Evolutionary conservation across 2,888 invertebrate species (phyloP).

Genomic region (Tuta absoluta): DNA sequence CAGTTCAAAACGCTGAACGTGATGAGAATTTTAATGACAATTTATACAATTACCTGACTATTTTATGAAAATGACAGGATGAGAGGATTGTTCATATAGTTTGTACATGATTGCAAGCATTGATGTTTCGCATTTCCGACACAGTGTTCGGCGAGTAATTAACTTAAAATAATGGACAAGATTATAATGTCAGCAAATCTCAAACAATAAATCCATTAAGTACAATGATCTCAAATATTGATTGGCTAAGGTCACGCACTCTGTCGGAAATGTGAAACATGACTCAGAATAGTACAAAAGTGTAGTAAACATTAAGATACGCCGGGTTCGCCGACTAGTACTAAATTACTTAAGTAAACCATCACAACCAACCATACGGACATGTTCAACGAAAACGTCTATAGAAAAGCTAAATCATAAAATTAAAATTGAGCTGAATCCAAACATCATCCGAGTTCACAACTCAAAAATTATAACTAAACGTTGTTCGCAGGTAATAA

Average conservation of each 20-base stretch:
- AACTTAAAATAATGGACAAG: constrained; percentile 13
- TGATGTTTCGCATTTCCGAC: constrained; percentile 46
- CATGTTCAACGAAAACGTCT: constrained; percentile 71
- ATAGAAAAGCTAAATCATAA: constrained; percentile 62
- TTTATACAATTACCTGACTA: constrained; percentile 37
- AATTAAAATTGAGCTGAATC: constrained; percentile 71
- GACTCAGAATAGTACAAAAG: constrained; percentile 55
- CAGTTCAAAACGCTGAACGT: constrained; percentile 36
- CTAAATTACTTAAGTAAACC: constrained; percentile 81
- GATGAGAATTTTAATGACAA: constrained; percentile 33
- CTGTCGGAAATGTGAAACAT: constrained; percentile 49
- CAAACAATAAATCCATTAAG: constrained; percentile 42
- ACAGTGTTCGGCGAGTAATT: constrained; percentile 29
- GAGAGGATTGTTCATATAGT: constrained; percentile 43
- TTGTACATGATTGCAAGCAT: constrained; percentile 73
- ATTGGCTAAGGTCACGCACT: constrained; percentile 25
- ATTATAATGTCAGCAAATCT: constrained; percentile 1
- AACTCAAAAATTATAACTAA: constrained; percentile 65
- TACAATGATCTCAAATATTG: constrained; percentile 48
- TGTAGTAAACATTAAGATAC: constrained; percentile 57
- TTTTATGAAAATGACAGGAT: constrained; percentile 70
- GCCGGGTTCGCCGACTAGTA: constrained; percentile 70
- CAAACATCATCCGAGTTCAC: constrained; percentile 63
- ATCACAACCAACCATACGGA: constrained; percentile 81
- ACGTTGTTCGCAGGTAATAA: constrained; percentile 62